Base-by-base conservation (phyloP, 2,888 invertebrate species). In the Platycheirus rosarum region DNA sequence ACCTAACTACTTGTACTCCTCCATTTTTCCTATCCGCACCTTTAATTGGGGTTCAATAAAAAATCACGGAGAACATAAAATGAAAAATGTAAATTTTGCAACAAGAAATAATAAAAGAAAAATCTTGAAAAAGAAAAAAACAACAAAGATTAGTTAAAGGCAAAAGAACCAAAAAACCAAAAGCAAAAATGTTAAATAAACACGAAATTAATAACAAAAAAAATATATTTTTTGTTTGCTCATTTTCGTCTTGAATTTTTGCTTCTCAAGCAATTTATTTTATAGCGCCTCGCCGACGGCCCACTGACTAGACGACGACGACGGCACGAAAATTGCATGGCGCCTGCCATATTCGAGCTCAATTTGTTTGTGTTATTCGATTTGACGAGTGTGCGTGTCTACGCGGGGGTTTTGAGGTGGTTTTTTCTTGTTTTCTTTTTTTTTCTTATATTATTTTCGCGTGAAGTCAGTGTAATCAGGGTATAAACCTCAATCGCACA, bases 221-320 rank as follows among this genome's bases (percentile, higher is more conserved):
- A 78, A 26, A 57, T 8, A 60, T 73, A 63, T 68, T 62, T 37
- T 46, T 70, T 57, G 69, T 68, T 48, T 26, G 9, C 44, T 55
- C 14, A 14, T 32, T 46, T 16, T 46, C 46, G 16, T 20, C 32
- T 53, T 53, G 16, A 51, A 9, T 14, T 63, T 51, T 60, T 46
- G 68, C 62, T 55, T 73, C 74, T 65, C 51, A 40, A 65, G 57
- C 75, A 75, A 75, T 80, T 80, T 80, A 77, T 82, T 76, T 71
- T 82, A 82, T 82, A 82, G 76, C 80, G 76, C 80, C 76, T 71
- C 70, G 76, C 76, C 76, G 80, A 77, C 80, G 76, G 76, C 71
- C 76, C 80, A 76, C 76, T 77, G 80, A 82, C 80, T 82, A 82
- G 80, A 77, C 80, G 75, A 74, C 74, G 66, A 69, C 79, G 44